Evolutionary conservation across 1,140 invertebrate genomes (phyloP).

Genomic region (Semibalanus balanoides): DNA sequence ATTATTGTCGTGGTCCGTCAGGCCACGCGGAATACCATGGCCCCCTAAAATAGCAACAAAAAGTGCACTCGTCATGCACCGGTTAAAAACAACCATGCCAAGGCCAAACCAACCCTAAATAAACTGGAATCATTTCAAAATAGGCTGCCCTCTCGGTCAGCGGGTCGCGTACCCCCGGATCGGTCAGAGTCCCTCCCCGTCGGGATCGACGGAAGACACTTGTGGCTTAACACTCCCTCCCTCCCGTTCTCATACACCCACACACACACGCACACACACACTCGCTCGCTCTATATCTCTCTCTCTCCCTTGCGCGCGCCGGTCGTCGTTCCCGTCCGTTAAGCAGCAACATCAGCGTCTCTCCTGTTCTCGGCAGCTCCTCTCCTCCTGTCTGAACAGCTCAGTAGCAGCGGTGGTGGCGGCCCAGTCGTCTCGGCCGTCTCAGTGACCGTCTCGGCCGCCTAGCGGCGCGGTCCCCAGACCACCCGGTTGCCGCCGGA

Average conservation of each 20-base stretch:
- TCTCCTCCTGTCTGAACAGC: too few relatives aligned
- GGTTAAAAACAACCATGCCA: conserved; percentile 2
- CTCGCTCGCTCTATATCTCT: neutral
- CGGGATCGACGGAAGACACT: neutral
- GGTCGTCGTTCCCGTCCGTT: neutral
- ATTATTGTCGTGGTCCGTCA: neutral
- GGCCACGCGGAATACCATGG: neutral
- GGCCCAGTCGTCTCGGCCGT: neutral
- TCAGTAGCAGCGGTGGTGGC: neutral
- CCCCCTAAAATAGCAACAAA: neutral
- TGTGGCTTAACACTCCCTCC: neutral
- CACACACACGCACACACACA: too few relatives aligned
- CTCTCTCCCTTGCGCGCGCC: neutral
- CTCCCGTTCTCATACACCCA: too few relatives aligned
- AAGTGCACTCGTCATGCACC: neutral
- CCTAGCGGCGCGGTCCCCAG: conserved; percentile 3
- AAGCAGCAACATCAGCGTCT: too few relatives aligned
- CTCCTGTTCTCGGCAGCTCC: too few relatives aligned
- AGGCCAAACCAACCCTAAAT: conserved; percentile 1
- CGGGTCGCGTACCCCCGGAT: too few relatives aligned
- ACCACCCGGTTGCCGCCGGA: conserved; percentile 16
- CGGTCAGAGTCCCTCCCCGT: neutral
- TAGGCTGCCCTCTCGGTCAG: neutral
- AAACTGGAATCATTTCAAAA: conserved; percentile 1
- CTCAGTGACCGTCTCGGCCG: neutral